Conservation (phyloP, 2,797 vertebrate species). For the Ciconia nigra region DNA sequence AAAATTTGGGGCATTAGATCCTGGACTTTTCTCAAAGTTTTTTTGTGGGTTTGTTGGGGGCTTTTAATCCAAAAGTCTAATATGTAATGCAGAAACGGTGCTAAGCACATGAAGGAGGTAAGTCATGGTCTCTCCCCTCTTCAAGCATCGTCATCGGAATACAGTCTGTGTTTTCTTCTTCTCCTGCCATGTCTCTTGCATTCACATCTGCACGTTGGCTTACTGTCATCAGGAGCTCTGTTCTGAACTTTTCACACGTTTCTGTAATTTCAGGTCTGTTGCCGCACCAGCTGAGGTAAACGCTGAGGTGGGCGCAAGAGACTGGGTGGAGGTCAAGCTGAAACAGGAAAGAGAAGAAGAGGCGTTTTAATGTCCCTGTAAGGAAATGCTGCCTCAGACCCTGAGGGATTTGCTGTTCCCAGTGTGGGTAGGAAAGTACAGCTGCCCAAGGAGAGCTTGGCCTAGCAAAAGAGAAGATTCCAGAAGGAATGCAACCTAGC, state of each 20-base stretch:
- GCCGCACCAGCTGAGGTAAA: background rate
- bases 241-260: background rate
- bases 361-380: no score
- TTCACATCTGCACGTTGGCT: background rate
- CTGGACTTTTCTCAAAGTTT: background rate
- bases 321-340: no score
- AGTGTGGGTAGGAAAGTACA: background rate
- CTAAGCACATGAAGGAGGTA: background rate
- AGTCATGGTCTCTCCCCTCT: background rate
- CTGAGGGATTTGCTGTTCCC: background rate
- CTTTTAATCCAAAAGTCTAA: background rate
- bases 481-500: background rate
- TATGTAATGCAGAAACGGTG: background rate
- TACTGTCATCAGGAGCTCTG: background rate
- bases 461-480: background rate
- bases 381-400: no score
- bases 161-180: background rate
- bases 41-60: background rate
- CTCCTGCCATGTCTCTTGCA: background rate
- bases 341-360: no score
- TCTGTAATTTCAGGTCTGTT: background rate
- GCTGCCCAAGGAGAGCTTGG: background rate
- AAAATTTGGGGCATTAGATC: background rate
- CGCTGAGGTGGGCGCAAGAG: background rate
- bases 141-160: background rate